Evolutionary conservation across 2,113 vertebrate species (phyloP), one percentile per base, ranked within the genome.

Genomic region (Brachirus orientalis): DNA sequence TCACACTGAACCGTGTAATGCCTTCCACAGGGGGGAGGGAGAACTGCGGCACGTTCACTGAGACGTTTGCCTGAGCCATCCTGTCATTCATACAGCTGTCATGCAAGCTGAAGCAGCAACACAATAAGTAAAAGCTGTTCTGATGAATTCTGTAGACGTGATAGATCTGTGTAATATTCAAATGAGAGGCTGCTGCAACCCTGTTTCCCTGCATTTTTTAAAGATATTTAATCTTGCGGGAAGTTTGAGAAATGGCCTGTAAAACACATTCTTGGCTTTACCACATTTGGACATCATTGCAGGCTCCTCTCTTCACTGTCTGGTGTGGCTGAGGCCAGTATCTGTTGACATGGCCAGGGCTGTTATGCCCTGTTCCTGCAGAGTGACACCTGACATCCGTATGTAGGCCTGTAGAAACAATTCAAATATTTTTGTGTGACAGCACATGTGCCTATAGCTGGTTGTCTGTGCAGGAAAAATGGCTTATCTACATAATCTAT

Each of bases 31-130:
- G 80, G 0, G 83, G 86, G 4, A 52, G 6, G 16, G 56, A 77
- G 65, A 83, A 85, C 57, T 73, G 78, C 19, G 85, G 89, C 22
- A 88, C 28, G 0, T 90, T 92, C 0, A 91, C 72, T 0, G 80
- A 83, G 41, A 83, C 75, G 0, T 51, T 10, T 8, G 58, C 68
- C 14, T 13, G 54, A 35, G 72, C 20, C 18, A 18, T 0, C 17
- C 41, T 3, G 13, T 45, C 19, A 8, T 6, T 55, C 17, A 19
- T 1, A 1, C 37, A 33, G 22, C 45, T 8, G 1, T 14, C 48
- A 0, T 40, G 41, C 1, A 40, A 36, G 38, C 78, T 80, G 53
- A 37, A 41, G 35, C 18, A 38, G 44, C 12, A 4, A 33, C 2
- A 44, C 20, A 52, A n/a, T 0, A 53, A 40, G 35, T 0, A 6